Evolutionary conservation across 2,888 invertebrate species (phyloP).

Genomic region (Archips crataeganus): DNA sequence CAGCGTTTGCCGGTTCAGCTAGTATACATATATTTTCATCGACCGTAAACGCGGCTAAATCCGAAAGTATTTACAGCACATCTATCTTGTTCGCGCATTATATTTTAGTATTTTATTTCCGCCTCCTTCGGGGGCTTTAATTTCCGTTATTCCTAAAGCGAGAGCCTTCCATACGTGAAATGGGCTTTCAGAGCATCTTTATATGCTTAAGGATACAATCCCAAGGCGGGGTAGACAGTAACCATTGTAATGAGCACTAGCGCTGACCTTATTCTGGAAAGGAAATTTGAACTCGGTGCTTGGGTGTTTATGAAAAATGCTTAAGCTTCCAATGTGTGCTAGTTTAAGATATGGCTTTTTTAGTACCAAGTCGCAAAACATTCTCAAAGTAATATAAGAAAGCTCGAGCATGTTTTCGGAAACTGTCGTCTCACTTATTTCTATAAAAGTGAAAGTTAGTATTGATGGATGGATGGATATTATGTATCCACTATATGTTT

Average conservation of each 20-base stretch:
- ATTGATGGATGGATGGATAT: no score
- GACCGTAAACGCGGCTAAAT: slow-evolving; percentile 12
- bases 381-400: no score
- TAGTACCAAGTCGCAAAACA: no score
- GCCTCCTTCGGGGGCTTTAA: slow-evolving; percentile 25
- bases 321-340: not conserved
- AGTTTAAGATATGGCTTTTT: not conserved
- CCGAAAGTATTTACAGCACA: slow-evolving; percentile 16
- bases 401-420: no score
- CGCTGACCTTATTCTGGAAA: not conserved
- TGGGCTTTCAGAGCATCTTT: slow-evolving; percentile 27
- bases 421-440: no score
- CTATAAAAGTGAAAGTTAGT: no score
- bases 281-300: slow-evolving; percentile 12
- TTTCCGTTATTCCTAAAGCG: slow-evolving; percentile 41
- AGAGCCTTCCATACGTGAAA: slow-evolving; percentile 24
- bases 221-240: slow-evolving; percentile 1
- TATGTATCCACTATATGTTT: no score
- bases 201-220: slow-evolving; percentile 14
- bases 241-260: slow-evolving; percentile 7
- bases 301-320: not conserved
- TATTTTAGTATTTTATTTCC: slow-evolving; percentile 43
- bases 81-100: slow-evolving; percentile 29
- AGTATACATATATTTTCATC: not conserved
- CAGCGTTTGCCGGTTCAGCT: no score